Conservation (phyloP, 2,888 invertebrate species). For the Limnephilus rhombicus region DNA sequence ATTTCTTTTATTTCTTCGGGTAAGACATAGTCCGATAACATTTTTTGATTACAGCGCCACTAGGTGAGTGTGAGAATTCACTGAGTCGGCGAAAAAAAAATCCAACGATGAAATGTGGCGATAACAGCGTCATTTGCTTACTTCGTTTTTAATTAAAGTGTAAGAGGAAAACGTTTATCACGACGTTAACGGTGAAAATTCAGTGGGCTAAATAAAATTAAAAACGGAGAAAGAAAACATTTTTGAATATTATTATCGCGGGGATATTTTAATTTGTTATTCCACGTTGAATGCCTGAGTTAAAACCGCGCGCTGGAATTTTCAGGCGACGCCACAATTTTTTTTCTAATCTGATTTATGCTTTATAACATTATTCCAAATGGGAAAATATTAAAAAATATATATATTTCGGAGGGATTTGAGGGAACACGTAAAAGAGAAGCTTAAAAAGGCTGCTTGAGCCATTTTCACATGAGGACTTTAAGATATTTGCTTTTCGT, state of each 20-base stretch:
- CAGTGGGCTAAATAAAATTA: constrained; percentile 52
- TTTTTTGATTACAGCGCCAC: constrained; percentile 15
- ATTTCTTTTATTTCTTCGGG: constrained; percentile 31
- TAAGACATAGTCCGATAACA: constrained; percentile 29
- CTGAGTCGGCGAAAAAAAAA: constrained; percentile 59
- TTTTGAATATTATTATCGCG: constrained; percentile 64
- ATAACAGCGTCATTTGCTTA: constrained; percentile 66
- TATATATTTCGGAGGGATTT: constrained; percentile 34
- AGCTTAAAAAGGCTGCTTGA: neutral
- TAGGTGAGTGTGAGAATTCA: constrained; percentile 54
- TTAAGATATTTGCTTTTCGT: neutral
- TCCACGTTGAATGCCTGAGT: constrained; percentile 44
- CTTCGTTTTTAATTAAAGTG: constrained; percentile 67
- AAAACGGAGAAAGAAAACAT: constrained; percentile 64
- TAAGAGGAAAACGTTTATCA: constrained; percentile 65
- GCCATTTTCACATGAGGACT: constrained; percentile 9
- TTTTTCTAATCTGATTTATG: constrained; percentile 47
- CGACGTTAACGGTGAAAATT: constrained; percentile 63
- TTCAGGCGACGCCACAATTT: constrained; percentile 10
- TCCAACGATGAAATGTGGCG: constrained; percentile 64
- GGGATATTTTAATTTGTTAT: constrained; percentile 62
- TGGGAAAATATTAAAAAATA: constrained; percentile 30
- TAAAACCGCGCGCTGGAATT: constrained; percentile 42
- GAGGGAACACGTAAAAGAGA: neutral
- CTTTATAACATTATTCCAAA: constrained; percentile 47